Conservation (phyloP, 2,797 vertebrate species). For the Sus cebifrons region DNA sequence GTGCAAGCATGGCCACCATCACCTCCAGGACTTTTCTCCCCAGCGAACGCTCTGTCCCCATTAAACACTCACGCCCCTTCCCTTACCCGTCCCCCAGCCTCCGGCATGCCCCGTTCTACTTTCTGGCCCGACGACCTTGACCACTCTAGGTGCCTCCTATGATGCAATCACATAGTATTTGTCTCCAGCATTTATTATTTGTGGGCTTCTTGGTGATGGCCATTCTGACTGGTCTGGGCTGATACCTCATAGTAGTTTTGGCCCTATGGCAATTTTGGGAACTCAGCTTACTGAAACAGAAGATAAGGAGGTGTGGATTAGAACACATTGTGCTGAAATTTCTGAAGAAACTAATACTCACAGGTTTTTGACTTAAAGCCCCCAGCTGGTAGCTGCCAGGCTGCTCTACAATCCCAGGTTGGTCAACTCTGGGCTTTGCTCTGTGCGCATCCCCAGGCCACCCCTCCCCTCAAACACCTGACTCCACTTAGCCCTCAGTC, state of each 20-base stretch:
- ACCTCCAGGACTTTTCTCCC: no score
- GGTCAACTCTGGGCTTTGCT: not conserved
- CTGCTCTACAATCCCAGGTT: not conserved
- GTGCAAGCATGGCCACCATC: no score
- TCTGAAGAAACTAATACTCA: not conserved
- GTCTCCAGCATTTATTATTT: not conserved
- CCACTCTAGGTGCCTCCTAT: no score
- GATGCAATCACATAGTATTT: no score
- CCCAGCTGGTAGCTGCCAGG: rapidly evolving
- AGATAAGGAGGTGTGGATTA: not conserved
- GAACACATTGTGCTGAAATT: not conserved
- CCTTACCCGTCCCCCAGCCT: no score
- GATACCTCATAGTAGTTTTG: not conserved
- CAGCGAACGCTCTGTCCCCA: no score
- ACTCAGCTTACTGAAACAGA: not conserved
- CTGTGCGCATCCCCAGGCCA: no score
- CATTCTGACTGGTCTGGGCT: not conserved
- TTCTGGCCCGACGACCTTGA: no score
- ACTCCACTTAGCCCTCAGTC: rapidly evolving
- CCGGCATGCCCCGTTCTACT: no score
- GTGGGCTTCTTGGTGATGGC: not conserved
- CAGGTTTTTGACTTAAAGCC: not conserved
- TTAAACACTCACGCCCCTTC: no score
- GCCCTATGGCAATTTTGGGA: not conserved
- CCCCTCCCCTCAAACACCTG: no score